Evolutionary conservation across 37 sponge, comb jelly and placozoan species (phyloP), one percentile per base, ranked within the genome.

Genomic region (Amphimedon queenslandica): DNA sequence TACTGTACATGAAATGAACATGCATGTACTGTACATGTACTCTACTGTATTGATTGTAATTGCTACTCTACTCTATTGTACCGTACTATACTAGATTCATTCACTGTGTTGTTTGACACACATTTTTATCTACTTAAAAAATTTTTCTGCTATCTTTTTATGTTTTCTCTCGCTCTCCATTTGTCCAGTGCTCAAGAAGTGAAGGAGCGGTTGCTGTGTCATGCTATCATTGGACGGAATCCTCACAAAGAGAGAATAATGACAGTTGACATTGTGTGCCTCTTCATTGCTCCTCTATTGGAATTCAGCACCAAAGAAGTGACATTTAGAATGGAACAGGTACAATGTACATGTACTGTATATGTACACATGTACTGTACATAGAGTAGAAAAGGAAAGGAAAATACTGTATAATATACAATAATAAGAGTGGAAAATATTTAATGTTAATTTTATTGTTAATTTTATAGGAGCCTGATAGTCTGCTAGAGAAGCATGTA

Each of bases 161-260:
- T n/a, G n/a, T n/a, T n/a, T n/a, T n/a, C n/a, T n/a, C n/a, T 53
- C 13, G n/a, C n/a, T n/a, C n/a, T n/a, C n/a, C n/a, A n/a, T n/a
- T n/a, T n/a, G n/a, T n/a, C 24, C 28, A 90, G 86, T 6, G 77
- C 95, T 21, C 69, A 70, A 55, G 42, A 34, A 31, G 93, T 94
- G 56, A 66, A 75, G 21, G 95, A 98, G 80, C 81, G 78, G n/a
- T 83, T 98, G 23, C 32, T 94, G 24, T 98, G 99, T 71, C 84
- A 94, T 71, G 83, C 99, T 66, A 79, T 98, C 37, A 98, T 98
- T 78, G 99, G 99, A 0, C 84, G 74, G 57, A 94, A 81, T 57
- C 87, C 99, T 42, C 76, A 71, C 72, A 98, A 98, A 69, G 93
- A 98, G 78, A 75, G 79, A 47, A 88, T 98, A 69, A 91, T 94